Evolutionary conservation across 2,888 invertebrate species (phyloP), one percentile per base, ranked within the genome.

Genomic region (Acronicta aceris): DNA sequence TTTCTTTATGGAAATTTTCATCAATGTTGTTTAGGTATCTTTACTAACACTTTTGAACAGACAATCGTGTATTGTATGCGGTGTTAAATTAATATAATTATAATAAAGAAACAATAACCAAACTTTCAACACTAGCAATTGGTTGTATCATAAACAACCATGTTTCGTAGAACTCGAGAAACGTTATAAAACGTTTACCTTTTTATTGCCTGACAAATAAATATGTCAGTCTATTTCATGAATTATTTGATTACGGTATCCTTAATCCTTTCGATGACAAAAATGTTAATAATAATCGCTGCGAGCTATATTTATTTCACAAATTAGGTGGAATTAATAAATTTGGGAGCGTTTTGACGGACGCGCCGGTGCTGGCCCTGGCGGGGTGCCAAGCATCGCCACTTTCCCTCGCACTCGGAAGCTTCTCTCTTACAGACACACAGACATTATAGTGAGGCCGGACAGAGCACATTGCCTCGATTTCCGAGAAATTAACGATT

Each of bases 401-500:
- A 90, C 90, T 90, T 92, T 91, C 91, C 82, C 88, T 82, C 75
- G 77, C 83, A 76, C 80, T 83, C 80, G 82, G 84, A 82, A 86
- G 84, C 82, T 81, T 78, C 62, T 59, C 84, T 86, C 85, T 81
- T 81, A 83, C 83, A 82, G 82, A 84, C 30, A 10, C 30, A 30
- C 30, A 9, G 30, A 27, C 27, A 82, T 21, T 79, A 76, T 73
- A 78, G 81, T 79, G 72, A 71, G 78, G 79, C 76, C 87, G 84
- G 83, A 83, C 82, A 84, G 84, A 83, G 86, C 89, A 88, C 89
- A 92, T 90, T 91, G 89, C 89, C 85, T 86, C 88, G 77, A 85
- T 88, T 92, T 91, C 90, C 88, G 86, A 89, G 91, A 91, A 90
- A 89, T 89, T 85, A 88, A 82, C 87, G 87, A 87, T 88, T 89